Conservation (phyloP, 2,113 vertebrate genomes). For the Ardeotis arabs region DNA sequence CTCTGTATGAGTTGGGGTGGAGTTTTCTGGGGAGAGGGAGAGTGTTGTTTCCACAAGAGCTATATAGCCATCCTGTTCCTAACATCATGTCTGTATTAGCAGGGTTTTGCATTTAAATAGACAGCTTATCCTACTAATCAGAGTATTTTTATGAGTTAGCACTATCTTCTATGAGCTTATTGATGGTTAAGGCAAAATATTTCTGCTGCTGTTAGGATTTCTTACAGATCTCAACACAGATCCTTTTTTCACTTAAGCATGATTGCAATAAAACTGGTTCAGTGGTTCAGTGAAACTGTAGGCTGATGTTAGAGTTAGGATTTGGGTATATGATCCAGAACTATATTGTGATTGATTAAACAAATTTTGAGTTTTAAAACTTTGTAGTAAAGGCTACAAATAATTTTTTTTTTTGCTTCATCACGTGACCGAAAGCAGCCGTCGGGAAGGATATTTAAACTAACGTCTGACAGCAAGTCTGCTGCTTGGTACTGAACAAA, state of each 20-base stretch:
- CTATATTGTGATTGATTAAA: rapidly evolving
- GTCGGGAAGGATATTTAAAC: background rate
- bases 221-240: background rate
- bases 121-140: background rate
- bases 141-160: background rate
- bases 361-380: background rate
- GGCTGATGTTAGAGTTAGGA: background rate
- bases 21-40: background rate
- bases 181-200: background rate
- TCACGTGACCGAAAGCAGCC: background rate
- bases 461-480: background rate
- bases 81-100: background rate
- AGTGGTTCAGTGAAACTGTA: background rate
- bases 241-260: background rate
- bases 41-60: background rate
- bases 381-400: background rate
- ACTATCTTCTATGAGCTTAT: background rate
- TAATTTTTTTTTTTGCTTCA: background rate
- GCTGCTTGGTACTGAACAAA: background rate
- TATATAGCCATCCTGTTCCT: background rate
- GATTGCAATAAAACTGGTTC: background rate
- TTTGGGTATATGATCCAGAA: background rate
- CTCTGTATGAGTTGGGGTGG: background rate
- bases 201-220: background rate
- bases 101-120: background rate